Percentiles rank a stretch among this genome's conserved stretches.
Evolutionary conservation across 2,888 invertebrate species (phyloP).

Genomic region (Zaprionus lineosus): DNA sequence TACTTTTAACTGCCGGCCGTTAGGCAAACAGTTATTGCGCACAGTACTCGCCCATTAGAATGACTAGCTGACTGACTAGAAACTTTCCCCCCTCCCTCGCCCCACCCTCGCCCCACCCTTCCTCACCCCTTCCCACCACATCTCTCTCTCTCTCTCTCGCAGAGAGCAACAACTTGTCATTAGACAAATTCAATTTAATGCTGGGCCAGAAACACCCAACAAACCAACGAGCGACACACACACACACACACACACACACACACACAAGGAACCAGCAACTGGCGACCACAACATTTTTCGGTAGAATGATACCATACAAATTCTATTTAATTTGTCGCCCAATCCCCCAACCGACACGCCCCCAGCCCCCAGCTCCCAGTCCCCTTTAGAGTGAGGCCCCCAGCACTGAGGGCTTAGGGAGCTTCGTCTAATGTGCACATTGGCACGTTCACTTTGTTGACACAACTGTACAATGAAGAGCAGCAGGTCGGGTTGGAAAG

Average conservation of each 20-base stretch:
- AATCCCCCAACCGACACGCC: slow-evolving; percentile 12
- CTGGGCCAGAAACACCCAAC: slow-evolving; percentile 40
- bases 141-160: too few relatives aligned
- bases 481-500: slow-evolving; percentile 6
- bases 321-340: slow-evolving; percentile 73
- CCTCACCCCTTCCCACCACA: not conserved
- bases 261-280: slow-evolving; percentile 12
- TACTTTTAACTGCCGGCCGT: slow-evolving; percentile 70
- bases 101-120: not conserved
- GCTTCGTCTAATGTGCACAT: slow-evolving; percentile 74
- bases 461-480: slow-evolving; percentile 66
- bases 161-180: slow-evolving; percentile 72
- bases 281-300: slow-evolving; percentile 74
- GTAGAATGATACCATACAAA: slow-evolving; percentile 74
- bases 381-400: not conserved
- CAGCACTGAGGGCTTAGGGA: slow-evolving; percentile 25
- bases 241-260: slow-evolving; percentile 11
- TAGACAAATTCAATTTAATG: slow-evolving; percentile 76
- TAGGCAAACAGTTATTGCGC: slow-evolving; percentile 74
- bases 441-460: slow-evolving; percentile 77
- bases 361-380: not conserved
- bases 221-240: slow-evolving; percentile 22
- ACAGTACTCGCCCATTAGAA: slow-evolving; percentile 69
- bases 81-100: slow-evolving; percentile 6
- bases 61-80: slow-evolving; percentile 55